Percentiles rank a stretch among this genome's conserved stretches.
Evolutionary conservation across 2,888 invertebrate genomes (phyloP).

Genomic region (Xestia c-nigrum): DNA sequence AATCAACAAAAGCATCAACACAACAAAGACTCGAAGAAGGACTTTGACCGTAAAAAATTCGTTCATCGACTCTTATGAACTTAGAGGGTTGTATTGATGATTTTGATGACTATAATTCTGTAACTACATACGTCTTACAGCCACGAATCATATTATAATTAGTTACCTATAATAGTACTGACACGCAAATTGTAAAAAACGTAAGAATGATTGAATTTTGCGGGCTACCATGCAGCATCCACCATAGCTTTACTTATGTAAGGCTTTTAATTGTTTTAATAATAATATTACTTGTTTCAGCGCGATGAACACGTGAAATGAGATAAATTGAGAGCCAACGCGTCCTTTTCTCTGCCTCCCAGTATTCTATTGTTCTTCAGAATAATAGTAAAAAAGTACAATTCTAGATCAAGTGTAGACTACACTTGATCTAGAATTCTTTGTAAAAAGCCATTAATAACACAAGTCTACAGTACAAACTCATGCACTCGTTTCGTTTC

Average conservation of each 20-base stretch:
- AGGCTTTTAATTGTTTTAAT: not conserved
- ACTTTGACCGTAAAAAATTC: no score
- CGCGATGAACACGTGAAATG: not conserved
- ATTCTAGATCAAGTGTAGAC: not conserved
- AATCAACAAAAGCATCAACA: no score
- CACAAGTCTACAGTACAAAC: slow-evolving; percentile 13
- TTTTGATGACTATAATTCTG: no score
- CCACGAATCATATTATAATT: no score
- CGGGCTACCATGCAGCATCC: no score
- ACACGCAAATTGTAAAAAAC: no score
- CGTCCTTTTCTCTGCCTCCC: not conserved
- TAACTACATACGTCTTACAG: no score
- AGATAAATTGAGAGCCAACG: not conserved
- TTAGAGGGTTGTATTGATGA: no score
- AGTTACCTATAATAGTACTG: no score
- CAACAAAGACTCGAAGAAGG: no score
- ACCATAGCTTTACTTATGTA: not conserved
- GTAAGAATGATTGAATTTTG: no score
- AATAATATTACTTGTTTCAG: not conserved
- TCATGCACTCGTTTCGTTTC: not conserved
- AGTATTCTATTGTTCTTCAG: not conserved
- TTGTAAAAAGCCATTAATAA: not conserved
- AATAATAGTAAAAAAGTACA: not conserved
- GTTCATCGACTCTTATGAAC: no score
- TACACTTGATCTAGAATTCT: not conserved